These are phyloP conservation scores for Drosophila willistoni DNA, from an alignment of 1,140 invertebrate species.

Conservation along the genomic window DNA sequence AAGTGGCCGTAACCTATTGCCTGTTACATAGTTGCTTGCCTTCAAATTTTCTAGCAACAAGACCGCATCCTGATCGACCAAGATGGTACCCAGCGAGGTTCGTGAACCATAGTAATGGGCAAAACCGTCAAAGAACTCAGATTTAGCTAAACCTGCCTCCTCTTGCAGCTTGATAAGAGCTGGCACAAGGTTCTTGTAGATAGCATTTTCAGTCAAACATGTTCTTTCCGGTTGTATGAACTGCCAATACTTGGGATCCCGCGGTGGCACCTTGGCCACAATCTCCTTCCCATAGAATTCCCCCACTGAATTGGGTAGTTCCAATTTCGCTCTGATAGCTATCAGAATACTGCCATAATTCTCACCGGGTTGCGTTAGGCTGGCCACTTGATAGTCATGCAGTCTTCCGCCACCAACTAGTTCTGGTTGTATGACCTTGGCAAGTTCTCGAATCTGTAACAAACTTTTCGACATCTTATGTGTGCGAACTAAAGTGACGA, in stretches of 20 bases:
- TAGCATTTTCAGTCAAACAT: constrained; percentile 85
- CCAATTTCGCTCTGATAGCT: constrained; percentile 67
- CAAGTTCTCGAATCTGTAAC: constrained; percentile 50
- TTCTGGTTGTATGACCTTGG: constrained; percentile 52
- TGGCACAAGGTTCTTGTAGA: constrained; percentile 84
- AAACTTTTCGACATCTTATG: constrained; percentile 45
- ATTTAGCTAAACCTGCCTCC: constrained; percentile 80
- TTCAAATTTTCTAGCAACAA: constrained; percentile 86
- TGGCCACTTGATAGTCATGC: constrained; percentile 36
- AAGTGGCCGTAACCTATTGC: constrained; percentile 83
- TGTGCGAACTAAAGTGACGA: constrained; percentile 13
- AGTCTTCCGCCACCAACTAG: constrained; percentile 42
- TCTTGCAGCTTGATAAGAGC: constrained; percentile 83
- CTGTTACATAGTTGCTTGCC: constrained; percentile 82
- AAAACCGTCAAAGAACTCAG: constrained; percentile 83
- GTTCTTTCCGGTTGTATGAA: constrained; percentile 85
- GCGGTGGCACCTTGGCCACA: constrained; percentile 86
- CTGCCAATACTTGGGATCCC: constrained; percentile 84
- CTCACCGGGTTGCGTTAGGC: constrained; percentile 85
- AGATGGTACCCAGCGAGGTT: constrained; percentile 78
- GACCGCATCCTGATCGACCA: constrained; percentile 85
- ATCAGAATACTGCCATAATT: constrained; percentile 86
- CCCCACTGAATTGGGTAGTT: background rate
- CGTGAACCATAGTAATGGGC: constrained; percentile 85
- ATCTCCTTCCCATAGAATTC: constrained; percentile 62